Percentiles rank a stretch among this genome's conserved stretches.
phyloP scores from a whole-genome alignment of 2,113 vertebrate genomes.

The Passer montanus region DNA sequence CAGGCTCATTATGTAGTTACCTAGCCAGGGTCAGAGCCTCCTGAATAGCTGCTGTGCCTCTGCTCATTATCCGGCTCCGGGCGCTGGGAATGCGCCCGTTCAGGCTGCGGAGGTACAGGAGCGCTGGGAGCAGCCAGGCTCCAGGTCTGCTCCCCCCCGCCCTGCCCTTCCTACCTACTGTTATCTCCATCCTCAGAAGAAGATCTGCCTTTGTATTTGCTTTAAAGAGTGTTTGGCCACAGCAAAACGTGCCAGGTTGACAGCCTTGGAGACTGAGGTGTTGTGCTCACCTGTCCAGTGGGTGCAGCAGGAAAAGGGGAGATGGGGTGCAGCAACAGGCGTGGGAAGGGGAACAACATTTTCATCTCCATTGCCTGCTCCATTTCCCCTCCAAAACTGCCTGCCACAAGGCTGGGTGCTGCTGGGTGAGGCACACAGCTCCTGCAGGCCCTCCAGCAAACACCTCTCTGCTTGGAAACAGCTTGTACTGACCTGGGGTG shows the following conservation, averaged over 20 bases:
- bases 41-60: slow-evolving; percentile 49
- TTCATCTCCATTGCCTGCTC: neutral
- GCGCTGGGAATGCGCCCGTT: slow-evolving; percentile 37
- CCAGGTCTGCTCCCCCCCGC: neutral
- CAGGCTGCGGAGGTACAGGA: neutral
- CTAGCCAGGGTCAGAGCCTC: slow-evolving; percentile 65
- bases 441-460: neutral
- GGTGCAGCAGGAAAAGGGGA: neutral
- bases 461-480: neutral
- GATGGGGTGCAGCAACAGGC: neutral
- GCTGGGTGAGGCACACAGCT: accelerated
- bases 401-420: neutral
- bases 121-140: neutral
- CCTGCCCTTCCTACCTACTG: neutral
- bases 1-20: slow-evolving; percentile 75
- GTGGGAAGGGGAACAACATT: neutral
- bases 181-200: slow-evolving; percentile 15
- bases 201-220: neutral
- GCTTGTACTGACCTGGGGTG: neutral
- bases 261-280: neutral
- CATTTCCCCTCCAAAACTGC: neutral
- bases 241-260: neutral
- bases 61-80: slow-evolving; percentile 47
- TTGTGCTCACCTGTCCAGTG: neutral
- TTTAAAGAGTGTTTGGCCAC: neutral